These are phyloP conservation scores for Cryptotermes secundus DNA, from an alignment of 1,140 invertebrate species.

Conservation along the genomic window DNA sequence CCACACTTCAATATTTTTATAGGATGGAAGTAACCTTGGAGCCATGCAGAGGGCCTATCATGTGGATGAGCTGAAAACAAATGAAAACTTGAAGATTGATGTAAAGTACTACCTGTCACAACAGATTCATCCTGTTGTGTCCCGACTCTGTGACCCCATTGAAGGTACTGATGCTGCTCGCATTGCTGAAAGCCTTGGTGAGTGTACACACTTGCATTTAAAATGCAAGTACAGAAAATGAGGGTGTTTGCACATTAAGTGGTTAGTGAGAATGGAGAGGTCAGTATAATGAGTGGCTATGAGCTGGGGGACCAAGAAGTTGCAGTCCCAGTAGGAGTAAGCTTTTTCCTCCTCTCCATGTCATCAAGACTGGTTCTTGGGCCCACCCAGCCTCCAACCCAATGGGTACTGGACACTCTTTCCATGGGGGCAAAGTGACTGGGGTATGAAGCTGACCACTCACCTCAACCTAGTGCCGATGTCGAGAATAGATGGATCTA, in stretches of 20 bases:
- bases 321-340: too few relatives aligned
- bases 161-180: conserved; percentile 88
- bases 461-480: too few relatives aligned
- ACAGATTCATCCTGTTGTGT: conserved; percentile 93
- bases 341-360: too few relatives aligned
- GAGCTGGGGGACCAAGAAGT: too few relatives aligned
- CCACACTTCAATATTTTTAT: too few relatives aligned
- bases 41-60: conserved; percentile 94
- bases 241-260: background rate
- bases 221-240: background rate
- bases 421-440: too few relatives aligned
- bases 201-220: conserved; percentile 23
- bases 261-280: background rate
- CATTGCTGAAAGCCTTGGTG: conserved; percentile 87
- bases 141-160: conserved; percentile 92
- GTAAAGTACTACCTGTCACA: conserved; percentile 79
- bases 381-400: too few relatives aligned
- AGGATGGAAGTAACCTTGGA: conserved; percentile 43
- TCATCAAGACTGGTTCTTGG: too few relatives aligned
- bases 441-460: too few relatives aligned
- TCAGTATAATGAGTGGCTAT: too few relatives aligned
- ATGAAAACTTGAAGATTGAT: conserved; percentile 71
- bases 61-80: conserved; percentile 79
- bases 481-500: too few relatives aligned
- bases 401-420: too few relatives aligned